Evolutionary conservation across 2,888 invertebrate species (phyloP).

Genomic region (Halocaridina rubra): DNA sequence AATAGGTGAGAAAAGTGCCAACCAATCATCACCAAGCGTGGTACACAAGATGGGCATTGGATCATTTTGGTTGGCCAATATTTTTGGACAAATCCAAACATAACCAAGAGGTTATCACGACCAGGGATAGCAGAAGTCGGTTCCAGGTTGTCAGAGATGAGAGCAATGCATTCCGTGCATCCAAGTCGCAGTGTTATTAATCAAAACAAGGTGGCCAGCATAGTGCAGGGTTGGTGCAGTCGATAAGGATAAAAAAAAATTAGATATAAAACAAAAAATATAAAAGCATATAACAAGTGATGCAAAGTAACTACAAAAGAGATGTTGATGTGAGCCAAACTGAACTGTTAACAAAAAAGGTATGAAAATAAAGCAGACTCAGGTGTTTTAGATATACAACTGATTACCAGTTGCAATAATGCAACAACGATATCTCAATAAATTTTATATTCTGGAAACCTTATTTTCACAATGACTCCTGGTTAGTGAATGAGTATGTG

Average conservation of each 20-base stretch:
- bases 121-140: not conserved
- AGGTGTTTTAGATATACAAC: not conserved
- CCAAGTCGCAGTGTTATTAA: not conserved
- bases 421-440: too few species aligned
- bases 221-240: not conserved
- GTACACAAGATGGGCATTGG: too few species aligned
- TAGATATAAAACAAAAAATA: not conserved
- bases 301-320: not conserved
- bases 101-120: not conserved
- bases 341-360: not conserved
- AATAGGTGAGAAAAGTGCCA: too few species aligned
- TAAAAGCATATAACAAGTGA: not conserved
- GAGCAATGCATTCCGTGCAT: not conserved
- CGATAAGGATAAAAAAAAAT: constrained; percentile 4
- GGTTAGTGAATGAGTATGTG: too few species aligned
- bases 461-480: too few species aligned
- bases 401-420: too few species aligned
- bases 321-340: not conserved
- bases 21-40: too few species aligned
- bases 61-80: too few species aligned
- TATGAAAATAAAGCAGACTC: not conserved
- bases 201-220: not conserved
- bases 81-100: too few species aligned
- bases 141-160: not conserved
- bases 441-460: too few species aligned